Percentiles rank a stretch among this genome's conserved stretches.
Conservation (phyloP, 2,888 invertebrate species). For the Spodoptera exigua region DNA sequence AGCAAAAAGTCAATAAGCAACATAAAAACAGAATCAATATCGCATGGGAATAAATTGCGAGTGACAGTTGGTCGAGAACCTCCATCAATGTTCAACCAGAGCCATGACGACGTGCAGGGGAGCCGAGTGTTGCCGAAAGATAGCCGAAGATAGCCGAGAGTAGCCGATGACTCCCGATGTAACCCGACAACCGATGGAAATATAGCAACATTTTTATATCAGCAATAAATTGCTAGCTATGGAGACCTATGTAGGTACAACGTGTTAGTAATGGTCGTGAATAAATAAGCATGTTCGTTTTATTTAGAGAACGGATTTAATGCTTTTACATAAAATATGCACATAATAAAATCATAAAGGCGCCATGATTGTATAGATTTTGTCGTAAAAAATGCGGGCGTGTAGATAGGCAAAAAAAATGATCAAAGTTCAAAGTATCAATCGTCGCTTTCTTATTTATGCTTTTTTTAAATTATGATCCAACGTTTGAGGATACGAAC, state of each 20-base stretch:
- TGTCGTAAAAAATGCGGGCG: no score
- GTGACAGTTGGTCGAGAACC: conserved; percentile 55
- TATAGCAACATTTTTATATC: conserved; percentile 50
- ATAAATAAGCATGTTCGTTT: conserved; percentile 49
- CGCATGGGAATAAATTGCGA: conserved; percentile 63
- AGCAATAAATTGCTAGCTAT: conserved; percentile 55
- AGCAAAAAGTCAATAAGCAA: conserved; percentile 23
- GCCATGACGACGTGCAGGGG: conserved; percentile 53
- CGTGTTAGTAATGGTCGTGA: conserved; percentile 51
- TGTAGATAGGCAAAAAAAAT: no score
- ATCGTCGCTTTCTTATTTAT: no score
- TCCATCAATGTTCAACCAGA: conserved; percentile 52
- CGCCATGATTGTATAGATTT: no score
- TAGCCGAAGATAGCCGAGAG: conserved; percentile 26
- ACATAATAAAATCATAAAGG: background rate
- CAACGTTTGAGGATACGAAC: no score
- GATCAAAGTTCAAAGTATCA: no score
- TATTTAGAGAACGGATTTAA: conserved; percentile 18
- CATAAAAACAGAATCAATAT: conserved; percentile 33
- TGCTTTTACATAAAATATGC: background rate
- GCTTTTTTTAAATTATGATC: no score
- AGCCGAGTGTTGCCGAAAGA: conserved; percentile 18
- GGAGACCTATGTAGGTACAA: conserved; percentile 55
- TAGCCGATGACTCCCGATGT: conserved; percentile 30
- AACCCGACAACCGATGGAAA: conserved; percentile 25